Conservation (phyloP, 1,140 invertebrate genomes). For the Drosophila repletoides region DNA sequence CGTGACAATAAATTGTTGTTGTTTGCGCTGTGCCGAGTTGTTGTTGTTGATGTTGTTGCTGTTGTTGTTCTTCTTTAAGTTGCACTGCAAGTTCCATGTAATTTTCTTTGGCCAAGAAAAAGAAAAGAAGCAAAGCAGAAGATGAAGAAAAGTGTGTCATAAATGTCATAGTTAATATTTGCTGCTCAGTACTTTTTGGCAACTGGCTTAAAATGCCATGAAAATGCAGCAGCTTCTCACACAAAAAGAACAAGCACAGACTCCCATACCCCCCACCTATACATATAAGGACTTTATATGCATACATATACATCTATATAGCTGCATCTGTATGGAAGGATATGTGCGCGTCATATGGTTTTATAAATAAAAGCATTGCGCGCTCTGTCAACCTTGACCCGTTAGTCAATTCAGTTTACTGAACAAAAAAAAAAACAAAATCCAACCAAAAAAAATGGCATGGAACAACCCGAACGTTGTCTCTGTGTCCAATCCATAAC, state of each 20-base stretch:
- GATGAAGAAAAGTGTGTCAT: constrained; percentile 77
- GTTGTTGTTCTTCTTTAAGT: constrained; percentile 24
- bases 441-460: constrained; percentile 53
- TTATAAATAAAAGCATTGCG: constrained; percentile 68
- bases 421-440: constrained; percentile 30
- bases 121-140: constrained; percentile 37
- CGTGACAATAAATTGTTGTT: constrained; percentile 79
- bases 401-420: constrained; percentile 39
- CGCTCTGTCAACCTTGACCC: constrained; percentile 75
- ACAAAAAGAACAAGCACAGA: constrained; percentile 13
- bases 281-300: neutral
- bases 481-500: constrained; percentile 39
- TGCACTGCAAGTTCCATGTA: constrained; percentile 40
- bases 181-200: constrained; percentile 65
- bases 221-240: constrained; percentile 17
- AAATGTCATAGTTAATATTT: constrained; percentile 80
- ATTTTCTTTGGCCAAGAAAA: no score
- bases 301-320: neutral
- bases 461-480: constrained; percentile 47
- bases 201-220: constrained; percentile 50
- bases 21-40: constrained; percentile 35
- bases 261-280: no score
- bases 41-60: constrained; percentile 26
- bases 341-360: constrained; percentile 27
- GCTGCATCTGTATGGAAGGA: neutral